These are phyloP conservation scores for Spinus olivaceus DNA, from an alignment of 2,797 vertebrate species.

Conservation along the genomic window DNA sequence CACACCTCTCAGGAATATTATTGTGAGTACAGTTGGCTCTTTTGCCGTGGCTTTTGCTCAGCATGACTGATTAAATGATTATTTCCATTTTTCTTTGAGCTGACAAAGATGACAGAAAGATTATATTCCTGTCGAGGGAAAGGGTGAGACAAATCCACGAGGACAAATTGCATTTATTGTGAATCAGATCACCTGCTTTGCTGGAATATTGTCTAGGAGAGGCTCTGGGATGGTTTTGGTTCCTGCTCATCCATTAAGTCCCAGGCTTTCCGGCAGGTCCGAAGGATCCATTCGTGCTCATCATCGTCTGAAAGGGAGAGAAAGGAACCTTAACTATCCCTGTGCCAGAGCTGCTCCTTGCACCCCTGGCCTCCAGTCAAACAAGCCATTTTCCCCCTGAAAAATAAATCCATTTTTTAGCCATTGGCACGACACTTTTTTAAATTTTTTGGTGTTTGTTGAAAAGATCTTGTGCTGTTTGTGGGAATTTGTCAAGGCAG, in stretches of 20 bases:
- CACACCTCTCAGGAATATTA: constrained; percentile 56
- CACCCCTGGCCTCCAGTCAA: background rate
- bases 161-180: background rate
- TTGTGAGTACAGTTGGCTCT: constrained; percentile 26
- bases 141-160: background rate
- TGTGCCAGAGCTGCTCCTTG: background rate
- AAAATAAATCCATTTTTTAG: background rate
- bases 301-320: constrained; percentile 80
- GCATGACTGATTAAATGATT: constrained; percentile 58
- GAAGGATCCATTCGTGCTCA: constrained; percentile 89
- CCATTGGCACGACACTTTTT: background rate
- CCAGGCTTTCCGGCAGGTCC: constrained; percentile 84
- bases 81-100: constrained; percentile 60
- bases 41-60: constrained; percentile 44
- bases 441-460: background rate
- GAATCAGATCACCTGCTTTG: background rate
- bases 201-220: background rate
- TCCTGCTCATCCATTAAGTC: constrained; percentile 56
- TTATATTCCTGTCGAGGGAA: constrained; percentile 44
- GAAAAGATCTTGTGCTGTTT: background rate
- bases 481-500: background rate
- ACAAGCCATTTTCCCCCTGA: background rate
- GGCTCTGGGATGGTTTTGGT: background rate
- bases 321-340: background rate
- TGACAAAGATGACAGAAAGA: constrained; percentile 62